Base-by-base conservation (phyloP, 1,140 invertebrate genomes). In the Goniozus legneri region DNA sequence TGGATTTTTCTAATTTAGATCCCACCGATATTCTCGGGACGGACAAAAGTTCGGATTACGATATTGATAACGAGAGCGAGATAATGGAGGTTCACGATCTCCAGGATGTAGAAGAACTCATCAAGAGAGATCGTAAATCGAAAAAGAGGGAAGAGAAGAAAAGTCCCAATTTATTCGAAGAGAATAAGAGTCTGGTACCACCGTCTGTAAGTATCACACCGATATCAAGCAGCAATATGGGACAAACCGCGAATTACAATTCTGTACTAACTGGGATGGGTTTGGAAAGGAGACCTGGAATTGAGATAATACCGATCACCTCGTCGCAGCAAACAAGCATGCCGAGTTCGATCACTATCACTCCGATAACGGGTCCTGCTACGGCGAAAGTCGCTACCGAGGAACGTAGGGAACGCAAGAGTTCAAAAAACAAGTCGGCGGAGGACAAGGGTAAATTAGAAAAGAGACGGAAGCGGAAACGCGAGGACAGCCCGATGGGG, bases 261-360 rank as follows among this genome's bases (percentile, higher is more conserved):
- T 83, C 83, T 4, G 81, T 85, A 56, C 64, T 87, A 3, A 81
- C 81, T 13, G 75, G 76, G 13, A 80, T 82, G 69, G 77, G 78
- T 15, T 67, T 86, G 21, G 84, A 87, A 50, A 75, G 84, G 36
- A 72, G 87, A 22, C 85, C 86, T 0, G 87, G 87, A 0, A 90
- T 90, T 44, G 88, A 90, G 69, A 88, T 90, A 16, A 88, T 91
- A 60, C 87, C 87, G 0, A 84, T 89, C 38, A 76, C 82, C 1
- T 80, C 83, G 0, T 70, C 80, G 2, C 72, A 82, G 0, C 80
- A 81, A 10, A 76, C 84, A 2, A 77, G 79, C 21, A 65, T 89
- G 20, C 83, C 87, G 6, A 87, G 84, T 65, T 88, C 87, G 2
- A 89, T 92, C 14, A 92, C 90, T 0, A 92, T 93, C 31, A 92